These are phyloP conservation scores for Arion vulgaris DNA, from an alignment of 1,140 invertebrate genomes.

Conservation along the genomic window DNA sequence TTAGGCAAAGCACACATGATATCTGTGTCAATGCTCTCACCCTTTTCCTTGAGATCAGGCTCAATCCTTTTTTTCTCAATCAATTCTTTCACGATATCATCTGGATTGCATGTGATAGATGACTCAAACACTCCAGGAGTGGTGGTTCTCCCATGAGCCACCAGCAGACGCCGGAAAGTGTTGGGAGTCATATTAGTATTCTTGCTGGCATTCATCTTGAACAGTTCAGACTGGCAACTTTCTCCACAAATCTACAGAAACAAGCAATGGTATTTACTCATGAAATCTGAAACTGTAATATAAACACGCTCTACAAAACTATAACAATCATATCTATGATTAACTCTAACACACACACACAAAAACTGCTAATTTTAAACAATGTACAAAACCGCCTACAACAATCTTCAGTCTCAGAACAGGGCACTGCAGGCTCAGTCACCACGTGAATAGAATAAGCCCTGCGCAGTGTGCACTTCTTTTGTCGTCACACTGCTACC, in stretches of 20 bases:
- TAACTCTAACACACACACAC: no score
- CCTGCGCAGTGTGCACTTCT: no score
- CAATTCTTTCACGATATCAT: slow-evolving; percentile 15
- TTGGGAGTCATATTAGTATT: slow-evolving; percentile 15
- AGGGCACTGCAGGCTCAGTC: no score
- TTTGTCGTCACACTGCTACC: no score
- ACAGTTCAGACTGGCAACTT: background rate
- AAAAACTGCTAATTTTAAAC: no score
- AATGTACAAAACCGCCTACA: no score
- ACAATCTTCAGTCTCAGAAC: no score
- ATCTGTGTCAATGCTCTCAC: background rate
- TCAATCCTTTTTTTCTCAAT: background rate
- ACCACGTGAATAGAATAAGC: no score
- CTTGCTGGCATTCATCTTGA: slow-evolving; percentile 19
- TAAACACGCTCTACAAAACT: no score
- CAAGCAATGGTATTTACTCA: background rate
- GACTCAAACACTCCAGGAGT: slow-evolving; percentile 10
- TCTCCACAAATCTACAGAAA: background rate
- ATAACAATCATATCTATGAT: no score
- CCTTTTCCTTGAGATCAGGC: background rate
- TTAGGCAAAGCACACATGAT: background rate
- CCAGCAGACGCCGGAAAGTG: slow-evolving; percentile 29
- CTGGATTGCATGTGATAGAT: background rate
- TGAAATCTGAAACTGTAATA: background rate
- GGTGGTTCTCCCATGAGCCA: slow-evolving; percentile 14